Conservation (phyloP, 2,113 vertebrate species). For the Misgurnus mizolepis region DNA sequence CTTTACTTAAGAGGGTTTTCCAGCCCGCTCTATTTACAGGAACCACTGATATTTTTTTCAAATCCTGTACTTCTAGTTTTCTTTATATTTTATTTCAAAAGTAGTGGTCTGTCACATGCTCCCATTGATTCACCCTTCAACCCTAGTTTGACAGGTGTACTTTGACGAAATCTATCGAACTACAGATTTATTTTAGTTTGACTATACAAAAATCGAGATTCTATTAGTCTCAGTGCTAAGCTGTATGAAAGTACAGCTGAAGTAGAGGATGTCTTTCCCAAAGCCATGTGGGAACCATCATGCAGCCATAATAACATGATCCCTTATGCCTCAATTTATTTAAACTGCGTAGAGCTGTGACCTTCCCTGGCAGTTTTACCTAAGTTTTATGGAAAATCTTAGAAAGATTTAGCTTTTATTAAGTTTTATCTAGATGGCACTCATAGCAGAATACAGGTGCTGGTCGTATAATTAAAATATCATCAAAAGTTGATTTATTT, state of each 20-base stretch:
- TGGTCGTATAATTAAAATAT: too few species aligned
- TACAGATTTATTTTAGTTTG: not conserved
- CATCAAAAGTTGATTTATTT: too few species aligned
- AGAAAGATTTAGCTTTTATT: too few species aligned
- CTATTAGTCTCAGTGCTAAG: not conserved
- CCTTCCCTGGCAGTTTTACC: too few species aligned
- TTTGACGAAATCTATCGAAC: conserved; percentile 18
- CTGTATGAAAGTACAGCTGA: conserved; percentile 9
- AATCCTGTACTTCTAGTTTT: not conserved
- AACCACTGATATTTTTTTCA: too few species aligned
- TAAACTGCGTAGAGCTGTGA: conserved; percentile 12
- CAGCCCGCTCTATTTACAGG: not conserved
- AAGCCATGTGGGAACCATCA: not conserved
- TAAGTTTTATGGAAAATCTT: too few species aligned
- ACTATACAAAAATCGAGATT: conserved; percentile 14
- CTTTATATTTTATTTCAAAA: not conserved
- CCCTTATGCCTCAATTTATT: conserved; percentile 34
- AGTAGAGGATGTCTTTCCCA: not conserved
- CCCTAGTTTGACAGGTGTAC: conserved; percentile 1
- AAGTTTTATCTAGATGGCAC: too few species aligned
- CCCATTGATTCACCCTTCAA: not conserved
- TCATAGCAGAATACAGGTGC: too few species aligned
- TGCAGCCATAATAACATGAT: conserved; percentile 15
- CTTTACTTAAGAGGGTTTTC: not conserved
- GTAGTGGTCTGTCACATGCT: not conserved